Base-by-base conservation (phyloP, 1,140 invertebrate species). In the Aleiodes sp. region DNA sequence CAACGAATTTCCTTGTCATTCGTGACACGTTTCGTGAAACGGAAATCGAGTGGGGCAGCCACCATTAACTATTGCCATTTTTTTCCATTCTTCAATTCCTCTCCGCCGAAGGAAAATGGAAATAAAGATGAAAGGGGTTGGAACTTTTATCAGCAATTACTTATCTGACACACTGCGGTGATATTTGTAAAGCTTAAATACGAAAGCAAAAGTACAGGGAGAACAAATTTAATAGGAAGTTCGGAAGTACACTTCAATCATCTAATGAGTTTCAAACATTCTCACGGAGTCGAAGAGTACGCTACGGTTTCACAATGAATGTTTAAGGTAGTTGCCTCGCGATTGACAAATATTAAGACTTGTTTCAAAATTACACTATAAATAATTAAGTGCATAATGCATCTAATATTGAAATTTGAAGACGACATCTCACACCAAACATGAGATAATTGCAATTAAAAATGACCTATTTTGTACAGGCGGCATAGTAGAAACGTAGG, bases 31-130 rank as follows among this genome's bases (percentile, higher is more conserved):
- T 37, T 10, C n/a, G 46, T n/a, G 4, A 21, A 24, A 59, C 56
- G 39, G 39, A 43, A 62, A 68, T 68, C 37, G 56, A 46, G 62
- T 28, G 41, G 59, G 66, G 57, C 66, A 68, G 35, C 29, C 57
- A 68, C 66, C 57, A 52, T 68, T 21, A n/a, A n/a, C n/a, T 21
- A 12, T 43, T 37, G 31, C 33, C 61, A 1, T 14, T 19, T 35
- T 37, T 56, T 31, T 68, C 16, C 29, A 60, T 60, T 56, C 19
- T 12, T 26, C 19, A 39, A 60, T 57, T 57, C 39, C 14, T 31
- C 3, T 46, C 26, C 14, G 26, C 16, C 19, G n/a, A n/a, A n/a
- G n/a, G n/a, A 41, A 29, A 41, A 39, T 16, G 26, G 10, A 21
- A 14, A 9, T 60, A 64, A 26, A 43, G 8, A 10, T 8, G 46